phyloP scores from a whole-genome alignment of 1,140 invertebrate species.

The Drosophila repletoides region DNA sequence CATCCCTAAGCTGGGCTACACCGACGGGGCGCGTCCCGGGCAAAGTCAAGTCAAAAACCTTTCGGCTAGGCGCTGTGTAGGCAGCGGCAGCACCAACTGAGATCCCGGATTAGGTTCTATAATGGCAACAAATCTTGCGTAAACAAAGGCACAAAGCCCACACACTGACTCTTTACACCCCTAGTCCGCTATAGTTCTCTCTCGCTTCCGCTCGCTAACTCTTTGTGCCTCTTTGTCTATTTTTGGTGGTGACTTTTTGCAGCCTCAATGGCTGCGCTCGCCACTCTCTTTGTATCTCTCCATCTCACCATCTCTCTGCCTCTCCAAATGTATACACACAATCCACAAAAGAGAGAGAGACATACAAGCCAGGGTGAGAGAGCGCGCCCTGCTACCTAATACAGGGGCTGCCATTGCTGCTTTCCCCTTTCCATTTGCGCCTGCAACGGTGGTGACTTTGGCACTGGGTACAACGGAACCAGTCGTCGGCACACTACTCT shows the following conservation, averaged over 20 bases:
- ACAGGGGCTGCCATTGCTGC: constrained; percentile 36
- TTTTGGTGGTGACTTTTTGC: constrained; percentile 38
- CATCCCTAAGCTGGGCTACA: constrained; percentile 27
- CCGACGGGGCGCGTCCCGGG: constrained; percentile 27
- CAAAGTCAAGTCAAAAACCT: constrained; percentile 71
- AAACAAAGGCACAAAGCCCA: constrained; percentile 71
- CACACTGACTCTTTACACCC: constrained; percentile 50
- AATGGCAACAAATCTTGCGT: constrained; percentile 80
- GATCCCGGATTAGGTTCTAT: constrained; percentile 62
- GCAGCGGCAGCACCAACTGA: constrained; percentile 40
- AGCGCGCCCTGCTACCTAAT: background rate
- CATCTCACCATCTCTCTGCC: constrained; percentile 19
- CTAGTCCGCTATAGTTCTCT: background rate
- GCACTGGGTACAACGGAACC: background rate
- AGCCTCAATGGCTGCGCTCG: constrained; percentile 39
- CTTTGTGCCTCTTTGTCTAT: constrained; percentile 7
- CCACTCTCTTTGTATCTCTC: constrained; percentile 3
- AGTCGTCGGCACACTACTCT: background rate
- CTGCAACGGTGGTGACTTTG: constrained; percentile 11
- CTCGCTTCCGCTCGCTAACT: background rate
- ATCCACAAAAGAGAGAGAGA: constrained; percentile 51
- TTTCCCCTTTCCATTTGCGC: background rate
- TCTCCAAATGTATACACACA: constrained; percentile 58
- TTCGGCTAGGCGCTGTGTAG: constrained; percentile 42
- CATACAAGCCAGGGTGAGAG: constrained; percentile 4